Evolutionary conservation across 2,113 vertebrate species (phyloP).

Genomic region (Albula glossodonta): DNA sequence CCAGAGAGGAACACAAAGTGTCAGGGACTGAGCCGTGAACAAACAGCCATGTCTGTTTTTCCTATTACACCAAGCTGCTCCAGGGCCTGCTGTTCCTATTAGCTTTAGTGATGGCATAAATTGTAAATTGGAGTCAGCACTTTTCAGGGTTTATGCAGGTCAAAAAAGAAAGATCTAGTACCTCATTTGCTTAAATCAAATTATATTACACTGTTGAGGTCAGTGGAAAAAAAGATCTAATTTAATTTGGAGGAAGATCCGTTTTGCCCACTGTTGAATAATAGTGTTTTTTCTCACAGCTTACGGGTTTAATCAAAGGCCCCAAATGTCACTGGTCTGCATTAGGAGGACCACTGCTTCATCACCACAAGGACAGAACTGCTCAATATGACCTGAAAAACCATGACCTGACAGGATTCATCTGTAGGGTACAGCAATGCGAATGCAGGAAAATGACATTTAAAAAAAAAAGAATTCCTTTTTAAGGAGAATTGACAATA

Average conservation of each 20-base stretch:
- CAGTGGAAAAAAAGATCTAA: constrained; percentile 36
- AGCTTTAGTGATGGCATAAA: constrained; percentile 40
- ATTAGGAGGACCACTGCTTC: not conserved
- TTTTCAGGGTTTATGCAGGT: constrained; percentile 24
- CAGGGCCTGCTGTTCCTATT: constrained; percentile 40
- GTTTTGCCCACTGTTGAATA: constrained; percentile 44
- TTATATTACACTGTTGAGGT: constrained; percentile 46
- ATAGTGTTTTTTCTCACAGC: constrained; percentile 26
- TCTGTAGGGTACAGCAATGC: not conserved
- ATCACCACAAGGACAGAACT: constrained; percentile 32
- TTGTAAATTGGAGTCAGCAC: constrained; percentile 40
- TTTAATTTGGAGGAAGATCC: constrained; percentile 45
- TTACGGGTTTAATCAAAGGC: constrained; percentile 41
- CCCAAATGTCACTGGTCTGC: constrained; percentile 45
- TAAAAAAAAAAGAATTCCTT: too few species aligned
- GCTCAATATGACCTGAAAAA: not conserved
- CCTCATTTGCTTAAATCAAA: constrained; percentile 47
- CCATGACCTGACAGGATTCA: not conserved
- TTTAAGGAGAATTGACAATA: too few species aligned
- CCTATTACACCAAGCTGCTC: constrained; percentile 44
- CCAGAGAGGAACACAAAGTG: constrained; percentile 52
- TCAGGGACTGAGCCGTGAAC: constrained; percentile 46
- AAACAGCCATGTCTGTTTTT: constrained; percentile 59
- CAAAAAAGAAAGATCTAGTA: constrained; percentile 36
- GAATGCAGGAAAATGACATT: too few species aligned